A percentile compares a stretch with the other conserved stretches of the same genome.
phyloP scores from a whole-genome alignment of 2,113 vertebrate genomes.

The Poicephalus meyeri region DNA sequence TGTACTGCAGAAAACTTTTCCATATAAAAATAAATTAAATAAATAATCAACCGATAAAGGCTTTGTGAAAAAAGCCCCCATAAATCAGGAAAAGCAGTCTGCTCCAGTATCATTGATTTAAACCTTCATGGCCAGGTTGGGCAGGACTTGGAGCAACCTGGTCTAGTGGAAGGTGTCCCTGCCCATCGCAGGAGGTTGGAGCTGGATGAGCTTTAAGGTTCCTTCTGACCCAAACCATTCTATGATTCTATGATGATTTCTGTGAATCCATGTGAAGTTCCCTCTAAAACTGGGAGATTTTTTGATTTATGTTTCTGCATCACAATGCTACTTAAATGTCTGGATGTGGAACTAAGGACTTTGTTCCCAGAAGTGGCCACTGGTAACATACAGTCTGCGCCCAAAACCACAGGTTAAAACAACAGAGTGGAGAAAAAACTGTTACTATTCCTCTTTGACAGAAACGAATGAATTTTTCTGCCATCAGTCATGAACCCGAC shows the following conservation, averaged over 20 bases:
- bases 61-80: background rate
- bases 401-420: background rate
- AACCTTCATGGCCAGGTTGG: background rate
- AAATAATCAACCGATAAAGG: background rate
- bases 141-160: background rate
- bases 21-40: background rate
- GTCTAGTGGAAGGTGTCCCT: background rate
- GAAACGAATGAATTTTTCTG: background rate
- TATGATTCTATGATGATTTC: background rate
- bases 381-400: background rate
- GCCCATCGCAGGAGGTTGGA: background rate
- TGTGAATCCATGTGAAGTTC: background rate
- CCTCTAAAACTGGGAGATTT: background rate
- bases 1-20: background rate
- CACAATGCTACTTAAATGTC: background rate
- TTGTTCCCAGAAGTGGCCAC: background rate
- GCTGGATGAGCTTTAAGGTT: background rate
- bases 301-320: background rate
- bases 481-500: background rate
- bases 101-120: background rate
- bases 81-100: background rate
- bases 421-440: background rate
- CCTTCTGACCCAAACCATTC: background rate
- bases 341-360: background rate
- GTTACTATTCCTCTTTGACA: background rate